These are phyloP conservation scores for Salvelinus alpinus DNA, from an alignment of 2,113 vertebrate species.

Conservation along the genomic window DNA sequence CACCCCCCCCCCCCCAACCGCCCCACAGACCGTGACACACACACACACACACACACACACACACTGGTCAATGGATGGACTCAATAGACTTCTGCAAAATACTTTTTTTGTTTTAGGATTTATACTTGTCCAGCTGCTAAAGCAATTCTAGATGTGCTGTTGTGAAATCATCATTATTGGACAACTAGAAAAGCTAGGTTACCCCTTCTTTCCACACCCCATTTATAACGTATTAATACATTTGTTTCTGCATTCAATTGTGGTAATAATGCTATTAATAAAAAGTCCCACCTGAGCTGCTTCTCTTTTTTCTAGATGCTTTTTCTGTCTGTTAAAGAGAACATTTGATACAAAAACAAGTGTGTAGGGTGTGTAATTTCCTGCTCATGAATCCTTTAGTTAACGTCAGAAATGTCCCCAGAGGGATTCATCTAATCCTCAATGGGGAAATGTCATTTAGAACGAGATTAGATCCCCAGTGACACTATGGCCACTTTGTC, in stretches of 20 bases:
- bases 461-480: slow-evolving; percentile 21
- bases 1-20: too few relatives aligned
- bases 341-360: background rate
- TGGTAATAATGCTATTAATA: background rate
- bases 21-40: background rate
- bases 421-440: slow-evolving; percentile 40
- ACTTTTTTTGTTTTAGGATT: background rate
- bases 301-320: background rate
- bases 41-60: background rate
- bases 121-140: background rate
- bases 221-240: background rate
- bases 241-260: background rate
- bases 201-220: too few relatives aligned
- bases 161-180: background rate
- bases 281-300: background rate
- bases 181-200: too few relatives aligned
- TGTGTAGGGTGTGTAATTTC: slow-evolving; percentile 32
- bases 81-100: background rate
- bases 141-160: background rate
- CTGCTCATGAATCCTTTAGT: slow-evolving; percentile 30
- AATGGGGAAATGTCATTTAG: slow-evolving; percentile 33
- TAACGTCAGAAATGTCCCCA: slow-evolving; percentile 23
- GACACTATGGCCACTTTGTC: slow-evolving; percentile 22
- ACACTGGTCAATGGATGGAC: background rate
- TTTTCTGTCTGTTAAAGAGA: background rate